Base-by-base conservation (phyloP, 2,113 vertebrate species). In the Callorhinus ursinus region DNA sequence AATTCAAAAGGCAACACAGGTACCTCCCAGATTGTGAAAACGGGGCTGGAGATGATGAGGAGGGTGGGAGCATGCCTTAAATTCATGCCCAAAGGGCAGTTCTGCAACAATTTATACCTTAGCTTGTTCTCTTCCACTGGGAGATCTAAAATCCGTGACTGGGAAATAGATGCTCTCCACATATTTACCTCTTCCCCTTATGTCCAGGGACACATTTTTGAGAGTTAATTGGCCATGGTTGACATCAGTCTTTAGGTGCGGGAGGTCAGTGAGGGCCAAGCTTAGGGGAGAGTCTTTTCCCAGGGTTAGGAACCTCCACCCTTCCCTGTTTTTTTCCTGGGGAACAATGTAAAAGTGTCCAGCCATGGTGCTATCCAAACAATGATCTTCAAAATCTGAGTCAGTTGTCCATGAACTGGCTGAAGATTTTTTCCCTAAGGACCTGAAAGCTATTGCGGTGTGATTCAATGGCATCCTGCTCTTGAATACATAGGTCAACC, bases 41-140 rank as follows among this genome's bases (percentile, higher is more conserved):
- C 0, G 13, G 46, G 8, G 4, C 15, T n/a, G 2, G 2, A 6
- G 33, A 22, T 63, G 11, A 19, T 7, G 2, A 71, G 5, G n/a
- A 69, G 2, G 10, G 10, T 9, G 0, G 6, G 1, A 0, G 0
- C 1, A 61, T 42, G 12, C n/a, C 7, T 55, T 55, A n/a, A 79
- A 72, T 31, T 79, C 12, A 89, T 61, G 11, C 9, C 8, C 28
- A 5, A 51, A 83, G 22, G 33, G 7, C 0, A 46, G 51, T 63
- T 77, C 15, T 79, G 5, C 42, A 91, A 46, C 36, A 92, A 36
- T 28, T 39, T 36, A 71, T 7, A 67, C 3, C 16, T 86, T 83
- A 61, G 19, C 11, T 90, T 63, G 1, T n/a, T 67, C 16, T 92
- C 39, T 69, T 87, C 5, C 21, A 55, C 39, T 55, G 33, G 39